phyloP scores from a whole-genome alignment of 2,888 invertebrate genomes.

The Netelia virgata region DNA sequence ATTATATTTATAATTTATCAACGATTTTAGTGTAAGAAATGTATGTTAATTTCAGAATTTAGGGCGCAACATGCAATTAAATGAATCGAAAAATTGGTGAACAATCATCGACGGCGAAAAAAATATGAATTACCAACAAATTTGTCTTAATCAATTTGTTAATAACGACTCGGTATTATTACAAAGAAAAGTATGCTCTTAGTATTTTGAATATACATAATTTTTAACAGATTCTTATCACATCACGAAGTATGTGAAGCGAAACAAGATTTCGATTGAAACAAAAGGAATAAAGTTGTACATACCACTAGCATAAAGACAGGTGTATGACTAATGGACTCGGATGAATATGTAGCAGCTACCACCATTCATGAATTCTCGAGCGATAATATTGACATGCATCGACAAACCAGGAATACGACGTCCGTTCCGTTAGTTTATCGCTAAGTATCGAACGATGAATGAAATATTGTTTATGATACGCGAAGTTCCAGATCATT shows the following conservation, averaged over 20 bases:
- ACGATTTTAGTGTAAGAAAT: neutral
- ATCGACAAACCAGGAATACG: neutral
- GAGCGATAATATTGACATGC: neutral
- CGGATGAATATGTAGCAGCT: neutral
- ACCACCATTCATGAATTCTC: constrained; percentile 32
- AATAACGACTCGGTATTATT: no score
- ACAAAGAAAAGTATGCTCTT: no score
- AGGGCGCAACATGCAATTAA: no score
- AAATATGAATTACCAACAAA: no score
- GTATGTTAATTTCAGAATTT: neutral
- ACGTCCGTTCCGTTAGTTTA: neutral
- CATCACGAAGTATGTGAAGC: neutral
- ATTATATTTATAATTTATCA: neutral
- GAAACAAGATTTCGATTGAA: neutral
- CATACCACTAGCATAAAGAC: neutral
- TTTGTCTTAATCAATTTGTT: no score
- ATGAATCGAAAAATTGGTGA: no score
- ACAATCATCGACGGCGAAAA: no score
- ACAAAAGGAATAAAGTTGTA: neutral
- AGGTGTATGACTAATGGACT: constrained; percentile 1
- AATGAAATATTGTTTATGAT: constrained; percentile 45
- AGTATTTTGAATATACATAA: no score
- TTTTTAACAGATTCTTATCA: no score
- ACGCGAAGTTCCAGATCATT: constrained; percentile 2
- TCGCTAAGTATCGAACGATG: neutral